phyloP scores from a whole-genome alignment of 2,888 invertebrate species.

The Macrophya annulata region DNA sequence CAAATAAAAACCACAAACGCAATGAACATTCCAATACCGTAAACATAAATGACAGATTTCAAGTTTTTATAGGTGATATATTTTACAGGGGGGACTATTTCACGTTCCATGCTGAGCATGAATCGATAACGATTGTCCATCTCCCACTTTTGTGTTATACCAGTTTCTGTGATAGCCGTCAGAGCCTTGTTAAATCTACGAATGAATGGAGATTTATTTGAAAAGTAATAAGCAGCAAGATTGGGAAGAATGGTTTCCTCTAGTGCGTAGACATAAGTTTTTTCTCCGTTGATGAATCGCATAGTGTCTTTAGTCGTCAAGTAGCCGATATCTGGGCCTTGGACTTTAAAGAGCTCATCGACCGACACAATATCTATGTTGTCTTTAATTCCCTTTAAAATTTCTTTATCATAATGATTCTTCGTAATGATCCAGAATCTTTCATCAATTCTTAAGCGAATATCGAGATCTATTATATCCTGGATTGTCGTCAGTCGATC shows the following conservation, averaged over 20 bases:
- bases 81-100: not conserved
- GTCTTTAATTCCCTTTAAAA: not conserved
- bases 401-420: not conserved
- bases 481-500: not conserved
- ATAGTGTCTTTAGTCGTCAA: not conserved
- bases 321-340: constrained; percentile 43
- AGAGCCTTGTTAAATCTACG: not conserved
- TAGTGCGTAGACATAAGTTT: not conserved
- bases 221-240: constrained; percentile 11
- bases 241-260: constrained; percentile 28
- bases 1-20: constrained; percentile 12
- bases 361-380: not conserved
- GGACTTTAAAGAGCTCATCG: not conserved
- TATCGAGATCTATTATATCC: constrained; percentile 23
- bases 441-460: constrained; percentile 11
- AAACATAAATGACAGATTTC: not conserved
- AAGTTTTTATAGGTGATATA: constrained; percentile 24
- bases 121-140: not conserved
- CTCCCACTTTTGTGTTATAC: constrained; percentile 14
- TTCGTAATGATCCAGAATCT: not conserved
- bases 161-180: constrained; percentile 1
- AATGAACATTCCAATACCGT: not conserved
- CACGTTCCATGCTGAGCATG: not conserved
- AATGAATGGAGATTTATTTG: constrained; percentile 35
- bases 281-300: not conserved